Percentiles rank a stretch among this genome's conserved stretches.
phyloP scores from a whole-genome alignment of 2,113 vertebrate species.

The Cathartes aura region DNA sequence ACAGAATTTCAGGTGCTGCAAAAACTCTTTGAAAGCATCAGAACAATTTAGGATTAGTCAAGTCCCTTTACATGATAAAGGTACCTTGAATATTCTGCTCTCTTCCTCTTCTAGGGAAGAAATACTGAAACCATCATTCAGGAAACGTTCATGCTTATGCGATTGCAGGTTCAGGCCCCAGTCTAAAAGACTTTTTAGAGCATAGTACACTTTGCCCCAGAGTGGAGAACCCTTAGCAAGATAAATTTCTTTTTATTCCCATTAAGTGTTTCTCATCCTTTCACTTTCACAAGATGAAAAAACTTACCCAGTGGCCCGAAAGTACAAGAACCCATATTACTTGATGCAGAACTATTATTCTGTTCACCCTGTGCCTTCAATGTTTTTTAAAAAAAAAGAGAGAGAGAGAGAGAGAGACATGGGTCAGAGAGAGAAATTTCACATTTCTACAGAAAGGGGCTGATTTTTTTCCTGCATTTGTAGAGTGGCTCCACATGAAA shows the following conservation, averaged over 20 bases:
- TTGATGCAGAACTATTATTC: conserved; percentile 88
- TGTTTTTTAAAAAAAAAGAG: background rate
- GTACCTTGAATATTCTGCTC: background rate
- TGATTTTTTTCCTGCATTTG: background rate
- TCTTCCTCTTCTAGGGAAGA: background rate
- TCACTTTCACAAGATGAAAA: background rate
- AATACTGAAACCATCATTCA: background rate
- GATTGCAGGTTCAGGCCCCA: background rate
- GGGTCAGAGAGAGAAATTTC: background rate
- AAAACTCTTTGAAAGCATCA: background rate
- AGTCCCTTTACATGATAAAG: background rate
- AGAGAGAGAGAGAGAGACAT: background rate
- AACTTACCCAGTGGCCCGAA: conserved; percentile 86
- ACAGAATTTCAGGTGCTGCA: background rate
- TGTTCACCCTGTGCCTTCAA: conserved; percentile 89
- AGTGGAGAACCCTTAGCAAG: background rate
- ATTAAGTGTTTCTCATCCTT: background rate
- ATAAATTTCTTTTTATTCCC: background rate
- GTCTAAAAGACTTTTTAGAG: background rate
- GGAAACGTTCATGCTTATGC: background rate
- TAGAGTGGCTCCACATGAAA: background rate
- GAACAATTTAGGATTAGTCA: background rate
- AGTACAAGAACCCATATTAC: conserved; percentile 88
- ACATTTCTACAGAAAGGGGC: background rate
- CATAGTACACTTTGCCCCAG: background rate